Evolutionary conservation across 2,888 invertebrate genomes (phyloP), one percentile per base, ranked within the genome.

Genomic region (Megamerina dolium): DNA sequence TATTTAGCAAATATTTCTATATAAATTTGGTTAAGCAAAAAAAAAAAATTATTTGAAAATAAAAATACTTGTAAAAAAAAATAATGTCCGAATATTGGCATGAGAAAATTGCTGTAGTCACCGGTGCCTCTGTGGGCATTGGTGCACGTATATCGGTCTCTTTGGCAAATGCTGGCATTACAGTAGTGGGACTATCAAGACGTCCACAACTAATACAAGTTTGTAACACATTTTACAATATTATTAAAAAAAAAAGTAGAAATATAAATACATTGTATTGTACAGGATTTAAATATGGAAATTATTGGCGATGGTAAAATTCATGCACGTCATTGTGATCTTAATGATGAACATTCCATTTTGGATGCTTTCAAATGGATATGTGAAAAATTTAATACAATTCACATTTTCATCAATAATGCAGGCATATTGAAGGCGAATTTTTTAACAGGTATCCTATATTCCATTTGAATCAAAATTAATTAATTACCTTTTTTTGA

Each of bases 151-250:
- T 70, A 12, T 65, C 72, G 5, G 44, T 66, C 17, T 54, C 58
- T 14, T 51, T 75, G 39, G 73, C 73, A 16, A 66, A 71, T 52
- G 60, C 66, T 9, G 77, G 77, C 9, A 60, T 78, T 64, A 64
- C 66, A 35, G 77, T 78, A 1, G 68, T 78, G 4, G 78, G 77
- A 3, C 65, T 77, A 43, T 76, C 77, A 4, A 63, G 78, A 41
- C 73, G 75, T 23, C 58, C 62, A 2, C 69, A 75, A 34, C 63
- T 69, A 41, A 71, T 79, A 23, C 61, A 76, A 63, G 74, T 70
- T 45, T 49, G 55, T 34, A 6, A 1, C 4, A 19, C 16, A 33
- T n/a, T 26, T 6, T 5, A n/a, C n/a, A n/a, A 16, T 21, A 9
- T 1, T 17, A 9, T 30, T 27, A n/a, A 10, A 31, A 32, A 17